phyloP scores from a whole-genome alignment of 2,888 invertebrate species.

The Chymomyza amoena region DNA sequence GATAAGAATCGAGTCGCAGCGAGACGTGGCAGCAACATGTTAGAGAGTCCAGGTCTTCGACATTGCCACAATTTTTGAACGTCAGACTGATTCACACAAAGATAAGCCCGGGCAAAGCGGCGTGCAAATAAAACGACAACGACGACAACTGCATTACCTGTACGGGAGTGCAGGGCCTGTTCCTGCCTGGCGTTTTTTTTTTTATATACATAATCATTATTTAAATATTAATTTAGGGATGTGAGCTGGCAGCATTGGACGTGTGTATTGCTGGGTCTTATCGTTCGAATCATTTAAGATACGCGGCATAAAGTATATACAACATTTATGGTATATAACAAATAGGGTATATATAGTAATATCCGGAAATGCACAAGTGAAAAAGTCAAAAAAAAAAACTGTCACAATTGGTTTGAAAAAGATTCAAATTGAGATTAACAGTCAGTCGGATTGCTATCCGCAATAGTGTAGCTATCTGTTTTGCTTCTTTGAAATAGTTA shows the following conservation, averaged over 20 bases:
- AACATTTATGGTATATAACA: neutral
- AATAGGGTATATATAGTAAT: neutral
- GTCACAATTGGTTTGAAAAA: too few species aligned
- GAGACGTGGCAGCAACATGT: neutral
- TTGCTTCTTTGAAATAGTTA: too few species aligned
- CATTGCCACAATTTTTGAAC: conserved; percentile 21
- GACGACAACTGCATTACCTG: neutral
- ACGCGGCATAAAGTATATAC: neutral
- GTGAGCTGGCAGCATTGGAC: conserved; percentile 31
- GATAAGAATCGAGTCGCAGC: conserved; percentile 34
- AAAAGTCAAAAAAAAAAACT: too few species aligned
- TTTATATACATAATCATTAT: conserved; percentile 59
- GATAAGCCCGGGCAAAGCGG: conserved; percentile 47
- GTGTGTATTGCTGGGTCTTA: conserved; percentile 27
- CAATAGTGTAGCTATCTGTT: too few species aligned
- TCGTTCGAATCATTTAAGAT: conserved; percentile 18
- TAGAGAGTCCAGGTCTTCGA: neutral
- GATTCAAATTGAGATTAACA: too few species aligned
- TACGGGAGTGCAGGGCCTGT: conserved; percentile 15
- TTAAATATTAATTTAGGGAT: conserved; percentile 71
- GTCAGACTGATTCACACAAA: conserved; percentile 29
- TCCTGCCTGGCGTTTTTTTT: conserved; percentile 34
- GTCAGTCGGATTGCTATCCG: too few species aligned
- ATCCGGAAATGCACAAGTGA: neutral
- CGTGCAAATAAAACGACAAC: conserved; percentile 10